Conservation (phyloP, 2,888 invertebrate genomes). For the Spicauda simplicius region DNA sequence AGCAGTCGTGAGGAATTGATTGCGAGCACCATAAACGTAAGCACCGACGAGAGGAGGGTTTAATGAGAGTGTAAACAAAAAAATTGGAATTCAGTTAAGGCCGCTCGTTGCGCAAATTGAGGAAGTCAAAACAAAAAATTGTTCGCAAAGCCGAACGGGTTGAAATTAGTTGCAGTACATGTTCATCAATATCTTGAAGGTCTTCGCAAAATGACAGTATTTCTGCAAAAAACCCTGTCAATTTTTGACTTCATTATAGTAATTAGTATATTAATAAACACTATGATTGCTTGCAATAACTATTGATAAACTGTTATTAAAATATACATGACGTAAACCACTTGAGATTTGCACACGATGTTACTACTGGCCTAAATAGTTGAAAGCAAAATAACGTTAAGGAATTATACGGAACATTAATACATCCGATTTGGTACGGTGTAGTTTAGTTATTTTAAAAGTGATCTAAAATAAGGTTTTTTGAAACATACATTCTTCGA, state of each 20-base stretch:
- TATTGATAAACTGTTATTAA: neutral
- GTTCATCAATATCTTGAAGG: constrained; percentile 8
- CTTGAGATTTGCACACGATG: constrained; percentile 24
- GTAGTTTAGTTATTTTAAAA: too few species aligned
- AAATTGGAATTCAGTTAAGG: constrained; percentile 42
- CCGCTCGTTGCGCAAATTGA: constrained; percentile 42
- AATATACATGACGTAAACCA: constrained; percentile 21
- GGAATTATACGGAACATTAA: constrained; percentile 9
- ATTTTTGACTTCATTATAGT: neutral
- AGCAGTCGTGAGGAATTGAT: constrained; percentile 41
- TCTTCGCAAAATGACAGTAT: constrained; percentile 4
- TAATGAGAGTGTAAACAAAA: constrained; percentile 40
- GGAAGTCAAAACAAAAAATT: constrained; percentile 42
- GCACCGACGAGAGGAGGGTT: constrained; percentile 34
- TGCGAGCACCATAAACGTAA: constrained; percentile 43
- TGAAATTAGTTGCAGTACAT: constrained; percentile 38
- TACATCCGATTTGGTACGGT: neutral
- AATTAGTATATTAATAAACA: neutral
- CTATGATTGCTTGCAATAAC: constrained; percentile 7
- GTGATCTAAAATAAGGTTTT: too few species aligned
- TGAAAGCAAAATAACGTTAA: constrained; percentile 7
- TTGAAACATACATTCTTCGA: too few species aligned
- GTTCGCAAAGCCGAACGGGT: constrained; percentile 31
- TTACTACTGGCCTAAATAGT: constrained; percentile 26
- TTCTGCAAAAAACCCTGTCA: neutral